Base-by-base conservation (phyloP, 2,888 invertebrate species). In the Eupelmus urozonus region DNA sequence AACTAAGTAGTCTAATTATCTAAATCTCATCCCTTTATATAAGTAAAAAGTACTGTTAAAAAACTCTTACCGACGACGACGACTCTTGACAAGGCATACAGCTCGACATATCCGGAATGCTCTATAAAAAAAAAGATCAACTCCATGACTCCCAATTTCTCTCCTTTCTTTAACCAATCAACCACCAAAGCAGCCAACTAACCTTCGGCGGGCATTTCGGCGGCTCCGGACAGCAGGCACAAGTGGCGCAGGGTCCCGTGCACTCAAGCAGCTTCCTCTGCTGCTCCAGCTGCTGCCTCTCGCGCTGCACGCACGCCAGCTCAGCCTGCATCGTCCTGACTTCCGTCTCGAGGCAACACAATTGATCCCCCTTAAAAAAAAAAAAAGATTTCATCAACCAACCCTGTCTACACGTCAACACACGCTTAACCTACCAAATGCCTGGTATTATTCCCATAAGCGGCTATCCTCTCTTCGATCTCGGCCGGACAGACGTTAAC, bases 271-370 rank as follows among this genome's bases (percentile, higher is more conserved):
- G 82, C 70, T 90, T 90, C 34, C 87, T 85, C 75, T 90, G 89
- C 74, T 91, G 90, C 79, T 92, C 91, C 76, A 92, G 82, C 80
- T 91, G 91, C 81, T 91, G 88, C 62, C 91, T 85, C 82, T 92
- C 92, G 40, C 90, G 89, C 82, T 92, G 91, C 1, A 92, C 91
- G 25, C 90, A 90, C 40, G 45, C 29, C 55, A 92, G 83, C 82
- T 92, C 92, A 65, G 88, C 87, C 80, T 92, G 91, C 87, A 94
- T 91, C 40, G 90, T 90, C 9, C 90, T 90, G 0, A 94, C 92
- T 85, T 94, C 93, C 2, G 88, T 84, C 84, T 94, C 94, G 87
- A 94, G 92, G 3, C 90, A 91, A 16, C 89, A 89, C 11, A 94
- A 85, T 85, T 93, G 93, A 74, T 92, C 92, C 83, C 93, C 93